These are phyloP conservation scores for Labia minor DNA, from an alignment of 2,888 invertebrate genomes.

Conservation along the genomic window DNA sequence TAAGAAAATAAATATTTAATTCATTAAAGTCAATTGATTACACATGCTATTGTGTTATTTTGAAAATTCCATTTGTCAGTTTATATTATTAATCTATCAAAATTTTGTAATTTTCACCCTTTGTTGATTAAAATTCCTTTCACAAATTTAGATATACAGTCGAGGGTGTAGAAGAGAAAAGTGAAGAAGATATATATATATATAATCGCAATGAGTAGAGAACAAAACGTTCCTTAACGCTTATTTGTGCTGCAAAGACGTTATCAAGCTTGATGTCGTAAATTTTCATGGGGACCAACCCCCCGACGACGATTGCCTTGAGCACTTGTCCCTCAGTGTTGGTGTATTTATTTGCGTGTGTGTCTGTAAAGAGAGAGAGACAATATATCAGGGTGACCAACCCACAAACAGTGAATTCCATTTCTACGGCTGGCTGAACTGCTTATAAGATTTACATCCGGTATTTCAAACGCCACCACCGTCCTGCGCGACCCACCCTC, in stretches of 20 bases:
- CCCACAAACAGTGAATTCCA: conserved; percentile 13
- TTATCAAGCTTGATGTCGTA: conserved; percentile 13
- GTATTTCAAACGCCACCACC: background rate
- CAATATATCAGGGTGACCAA: conserved; percentile 13
- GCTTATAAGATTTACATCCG: conserved; percentile 13
- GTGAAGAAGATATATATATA: too few species aligned
- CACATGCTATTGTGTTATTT: background rate
- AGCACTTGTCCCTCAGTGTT: background rate
- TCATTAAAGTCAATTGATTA: too few species aligned
- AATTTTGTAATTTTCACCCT: background rate
- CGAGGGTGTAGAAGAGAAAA: too few species aligned
- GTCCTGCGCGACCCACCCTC: too few species aligned
- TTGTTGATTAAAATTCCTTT: conserved; percentile 2
- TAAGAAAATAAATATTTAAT: too few species aligned
- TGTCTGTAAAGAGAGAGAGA: background rate
- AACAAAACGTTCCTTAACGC: conserved; percentile 13
- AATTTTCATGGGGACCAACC: background rate
- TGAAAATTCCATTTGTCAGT: background rate
- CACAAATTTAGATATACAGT: background rate
- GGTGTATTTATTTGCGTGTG: background rate
- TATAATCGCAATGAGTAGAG: background rate
- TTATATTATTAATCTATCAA: conserved; percentile 13
- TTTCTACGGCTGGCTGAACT: conserved; percentile 13
- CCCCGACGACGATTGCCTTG: conserved; percentile 9
- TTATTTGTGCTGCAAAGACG: conserved; percentile 13